phyloP scores from a whole-genome alignment of 1,140 invertebrate species.

The Sogatella furcifera region DNA sequence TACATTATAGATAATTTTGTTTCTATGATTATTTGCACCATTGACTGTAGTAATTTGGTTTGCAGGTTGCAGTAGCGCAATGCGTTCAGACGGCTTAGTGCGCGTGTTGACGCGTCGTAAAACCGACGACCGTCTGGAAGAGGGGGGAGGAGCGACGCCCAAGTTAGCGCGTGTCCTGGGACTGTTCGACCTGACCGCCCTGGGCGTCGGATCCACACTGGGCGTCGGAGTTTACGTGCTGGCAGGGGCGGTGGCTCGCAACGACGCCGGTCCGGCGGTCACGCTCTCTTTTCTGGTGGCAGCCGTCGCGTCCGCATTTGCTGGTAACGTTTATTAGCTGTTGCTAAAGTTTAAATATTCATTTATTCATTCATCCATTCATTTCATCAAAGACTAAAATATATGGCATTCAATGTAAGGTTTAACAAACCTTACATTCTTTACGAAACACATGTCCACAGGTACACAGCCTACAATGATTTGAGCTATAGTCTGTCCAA shows the following conservation, averaged over 20 bases:
- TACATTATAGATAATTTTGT: no score
- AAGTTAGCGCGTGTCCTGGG: slow-evolving; percentile 62
- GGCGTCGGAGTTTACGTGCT: slow-evolving; percentile 87
- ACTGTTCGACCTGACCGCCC: slow-evolving; percentile 63
- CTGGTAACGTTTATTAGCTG: slow-evolving; percentile 55
- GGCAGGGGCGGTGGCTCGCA: slow-evolving; percentile 75
- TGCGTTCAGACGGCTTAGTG: not conserved
- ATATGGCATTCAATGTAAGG: no score
- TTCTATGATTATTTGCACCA: no score
- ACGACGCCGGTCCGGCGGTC: slow-evolving; percentile 75
- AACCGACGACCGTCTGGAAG: not conserved
- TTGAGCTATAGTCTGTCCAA: no score
- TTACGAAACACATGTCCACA: no score
- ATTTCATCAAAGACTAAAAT: no score
- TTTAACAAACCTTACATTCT: no score
- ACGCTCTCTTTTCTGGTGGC: slow-evolving; percentile 80
- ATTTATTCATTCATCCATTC: no score
- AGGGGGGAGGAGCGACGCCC: not conserved
- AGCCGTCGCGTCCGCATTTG: slow-evolving; percentile 77
- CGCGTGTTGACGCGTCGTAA: not conserved
- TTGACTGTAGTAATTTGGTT: no score
- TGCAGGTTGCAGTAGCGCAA: not conserved
- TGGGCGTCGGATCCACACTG: slow-evolving; percentile 80
- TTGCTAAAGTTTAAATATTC: no score
- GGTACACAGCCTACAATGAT: no score